phyloP scores from a whole-genome alignment of 2,888 invertebrate genomes.

The Zootermopsis nevadensis region DNA sequence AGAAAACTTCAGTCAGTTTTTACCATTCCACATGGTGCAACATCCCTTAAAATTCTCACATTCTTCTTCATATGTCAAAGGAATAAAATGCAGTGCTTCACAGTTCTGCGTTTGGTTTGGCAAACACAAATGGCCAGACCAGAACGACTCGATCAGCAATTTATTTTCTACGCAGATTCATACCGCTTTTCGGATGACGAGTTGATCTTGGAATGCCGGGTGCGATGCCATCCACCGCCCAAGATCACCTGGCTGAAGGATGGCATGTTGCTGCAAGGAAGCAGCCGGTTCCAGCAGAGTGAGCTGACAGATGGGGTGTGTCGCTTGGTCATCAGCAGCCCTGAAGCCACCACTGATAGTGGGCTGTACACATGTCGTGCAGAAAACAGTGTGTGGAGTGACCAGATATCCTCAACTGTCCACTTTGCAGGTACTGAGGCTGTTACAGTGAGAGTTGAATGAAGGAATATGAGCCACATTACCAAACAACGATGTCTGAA shows the following conservation, averaged over 20 bases:
- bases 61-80: no score
- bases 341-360: slow-evolving; percentile 72
- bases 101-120: no score
- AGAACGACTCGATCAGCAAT: neutral
- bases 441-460: no score
- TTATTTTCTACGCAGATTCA: slow-evolving; percentile 67
- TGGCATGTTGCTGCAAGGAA: slow-evolving; percentile 67
- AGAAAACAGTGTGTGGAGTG: slow-evolving; percentile 77
- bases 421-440: slow-evolving; percentile 70
- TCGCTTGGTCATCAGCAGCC: slow-evolving; percentile 74
- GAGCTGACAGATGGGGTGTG: slow-evolving; percentile 81
- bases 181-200: slow-evolving; percentile 80
- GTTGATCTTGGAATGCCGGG: slow-evolving; percentile 80
- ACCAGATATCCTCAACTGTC: slow-evolving; percentile 79
- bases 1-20: no score
- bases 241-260: slow-evolving; percentile 83
- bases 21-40: no score
- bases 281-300: slow-evolving; percentile 72
- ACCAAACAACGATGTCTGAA: no score
- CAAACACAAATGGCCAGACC: neutral
- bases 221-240: slow-evolving; percentile 79
- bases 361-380: slow-evolving; percentile 83
- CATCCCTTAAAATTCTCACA: no score
- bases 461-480: no score
- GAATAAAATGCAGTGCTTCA: no score